These are phyloP conservation scores for Gouania willdenowi DNA, from an alignment of 2,797 vertebrate genomes.

Conservation along the genomic window DNA sequence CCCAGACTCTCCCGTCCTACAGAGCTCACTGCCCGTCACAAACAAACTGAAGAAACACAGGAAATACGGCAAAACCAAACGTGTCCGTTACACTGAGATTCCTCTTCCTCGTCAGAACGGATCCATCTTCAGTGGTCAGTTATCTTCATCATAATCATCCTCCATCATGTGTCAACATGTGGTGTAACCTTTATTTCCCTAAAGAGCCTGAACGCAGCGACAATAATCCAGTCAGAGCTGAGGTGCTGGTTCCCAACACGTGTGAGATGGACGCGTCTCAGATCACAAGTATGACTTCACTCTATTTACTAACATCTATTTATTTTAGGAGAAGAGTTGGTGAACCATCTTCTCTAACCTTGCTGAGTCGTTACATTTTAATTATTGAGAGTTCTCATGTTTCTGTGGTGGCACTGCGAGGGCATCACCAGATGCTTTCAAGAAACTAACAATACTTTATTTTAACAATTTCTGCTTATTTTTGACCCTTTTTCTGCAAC, in stretches of 20 bases:
- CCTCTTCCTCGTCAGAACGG: conserved; percentile 44
- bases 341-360: no score
- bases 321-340: background rate
- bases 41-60: conserved; percentile 84
- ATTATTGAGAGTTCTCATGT: no score
- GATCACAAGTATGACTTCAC: conserved; percentile 48
- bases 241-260: conserved; percentile 86
- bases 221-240: conserved; percentile 44
- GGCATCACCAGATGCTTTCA: no score
- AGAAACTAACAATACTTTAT: no score
- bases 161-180: background rate
- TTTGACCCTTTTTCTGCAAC: no score
- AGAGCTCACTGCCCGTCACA: conserved; percentile 74
- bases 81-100: conserved; percentile 79
- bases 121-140: conserved; percentile 44
- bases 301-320: background rate
- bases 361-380: no score
- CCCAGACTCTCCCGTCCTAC: conserved; percentile 84
- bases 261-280: conserved; percentile 78
- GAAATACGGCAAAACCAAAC: conserved; percentile 55
- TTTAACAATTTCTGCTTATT: no score
- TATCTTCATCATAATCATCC: background rate
- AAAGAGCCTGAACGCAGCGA: conserved; percentile 17
- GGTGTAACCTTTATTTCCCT: background rate
- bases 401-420: no score